phyloP scores from a whole-genome alignment of 2,113 vertebrate species.

The Dendrocopos noguchii region DNA sequence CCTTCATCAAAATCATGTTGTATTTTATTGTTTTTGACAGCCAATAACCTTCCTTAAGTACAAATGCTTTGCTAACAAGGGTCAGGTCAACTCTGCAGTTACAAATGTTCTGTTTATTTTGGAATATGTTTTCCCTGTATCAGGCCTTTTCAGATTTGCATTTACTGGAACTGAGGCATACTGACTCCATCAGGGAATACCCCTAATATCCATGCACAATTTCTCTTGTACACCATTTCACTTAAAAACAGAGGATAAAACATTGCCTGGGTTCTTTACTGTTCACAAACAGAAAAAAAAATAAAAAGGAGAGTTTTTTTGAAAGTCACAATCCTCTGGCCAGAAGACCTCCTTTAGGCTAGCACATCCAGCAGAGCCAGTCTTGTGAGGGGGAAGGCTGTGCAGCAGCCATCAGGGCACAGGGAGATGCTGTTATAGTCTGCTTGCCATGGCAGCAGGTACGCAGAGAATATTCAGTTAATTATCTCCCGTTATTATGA shows the following conservation, averaged over 20 bases:
- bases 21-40: neutral
- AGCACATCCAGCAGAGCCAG: too few species aligned
- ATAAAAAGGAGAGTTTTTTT: rapidly evolving
- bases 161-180: conserved; percentile 47
- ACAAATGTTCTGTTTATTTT: conserved; percentile 26
- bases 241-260: neutral
- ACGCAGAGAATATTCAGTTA: neutral
- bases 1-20: conserved; percentile 18
- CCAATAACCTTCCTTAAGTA: neutral
- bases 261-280: neutral
- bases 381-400: neutral
- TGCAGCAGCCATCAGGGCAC: too few species aligned
- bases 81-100: neutral
- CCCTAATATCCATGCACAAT: neutral
- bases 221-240: neutral
- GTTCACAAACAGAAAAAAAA: neutral
- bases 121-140: neutral
- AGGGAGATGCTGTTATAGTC: neutral
- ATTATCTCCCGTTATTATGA: neutral
- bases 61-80: neutral
- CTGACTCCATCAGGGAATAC: neutral
- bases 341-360: neutral
- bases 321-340: neutral
- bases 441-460: neutral
- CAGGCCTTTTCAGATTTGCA: conserved; percentile 12